A percentile compares a stretch with the other conserved stretches of the same genome.
These are phyloP conservation scores for Melikaiella ostensackeni DNA, from an alignment of 2,888 invertebrate genomes.

Conservation along the genomic window DNA sequence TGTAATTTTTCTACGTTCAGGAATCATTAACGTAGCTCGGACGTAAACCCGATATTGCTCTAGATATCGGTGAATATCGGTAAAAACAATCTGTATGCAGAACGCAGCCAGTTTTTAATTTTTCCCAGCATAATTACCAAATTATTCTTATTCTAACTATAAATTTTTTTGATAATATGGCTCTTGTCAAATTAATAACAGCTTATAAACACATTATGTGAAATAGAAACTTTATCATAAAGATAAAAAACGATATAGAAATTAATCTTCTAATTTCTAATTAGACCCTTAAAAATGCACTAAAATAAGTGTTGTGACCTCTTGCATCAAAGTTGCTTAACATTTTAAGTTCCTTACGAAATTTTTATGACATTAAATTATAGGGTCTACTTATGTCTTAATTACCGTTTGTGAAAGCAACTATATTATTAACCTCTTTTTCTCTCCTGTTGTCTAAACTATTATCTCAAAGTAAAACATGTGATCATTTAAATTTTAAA, in stretches of 20 bases:
- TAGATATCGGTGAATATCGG: too few relatives aligned
- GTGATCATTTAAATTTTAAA: background rate
- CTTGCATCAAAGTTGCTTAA: background rate
- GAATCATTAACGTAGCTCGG: too few relatives aligned
- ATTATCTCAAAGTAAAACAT: background rate
- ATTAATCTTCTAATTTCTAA: conserved; percentile 3
- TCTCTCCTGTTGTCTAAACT: background rate
- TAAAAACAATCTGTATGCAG: too few relatives aligned
- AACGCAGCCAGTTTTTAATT: background rate
- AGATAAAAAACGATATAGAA: background rate
- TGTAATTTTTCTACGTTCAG: too few relatives aligned
- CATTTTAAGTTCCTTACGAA: background rate
- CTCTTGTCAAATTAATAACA: background rate
- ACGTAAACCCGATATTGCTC: too few relatives aligned
- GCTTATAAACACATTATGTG: background rate
- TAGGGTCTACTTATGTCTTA: conserved; percentile 3
- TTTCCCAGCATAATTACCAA: background rate
- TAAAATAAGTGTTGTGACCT: background rate
- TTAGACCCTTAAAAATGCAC: background rate
- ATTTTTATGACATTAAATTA: background rate
- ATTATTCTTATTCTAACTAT: background rate
- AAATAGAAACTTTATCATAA: background rate
- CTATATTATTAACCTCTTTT: conserved; percentile 15
- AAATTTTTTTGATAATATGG: background rate
- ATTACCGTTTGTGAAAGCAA: conserved; percentile 6